Evolutionary conservation across 2,797 vertebrate species (phyloP).

Genomic region (Peromyscus melanophrys): DNA sequence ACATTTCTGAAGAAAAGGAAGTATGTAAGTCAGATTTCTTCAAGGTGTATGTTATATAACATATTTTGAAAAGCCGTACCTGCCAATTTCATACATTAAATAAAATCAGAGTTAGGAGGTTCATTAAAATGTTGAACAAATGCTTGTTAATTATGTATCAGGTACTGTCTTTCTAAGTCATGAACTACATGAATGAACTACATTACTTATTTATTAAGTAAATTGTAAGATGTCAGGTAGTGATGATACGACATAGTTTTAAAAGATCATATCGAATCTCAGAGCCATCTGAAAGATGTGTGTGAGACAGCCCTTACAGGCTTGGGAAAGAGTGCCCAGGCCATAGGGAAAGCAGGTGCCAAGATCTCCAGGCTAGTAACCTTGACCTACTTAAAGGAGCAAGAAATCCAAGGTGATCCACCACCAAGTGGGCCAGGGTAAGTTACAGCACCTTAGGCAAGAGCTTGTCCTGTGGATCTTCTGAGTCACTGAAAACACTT

Average conservation of each 20-base stretch:
- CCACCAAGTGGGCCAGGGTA: background rate
- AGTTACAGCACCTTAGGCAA: background rate
- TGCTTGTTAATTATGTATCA: background rate
- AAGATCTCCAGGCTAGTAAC: background rate
- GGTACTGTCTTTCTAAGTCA: background rate
- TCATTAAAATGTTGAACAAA: slow-evolving; percentile 43
- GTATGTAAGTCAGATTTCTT: slow-evolving; percentile 27
- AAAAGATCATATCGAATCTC: background rate
- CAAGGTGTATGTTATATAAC: slow-evolving; percentile 6
- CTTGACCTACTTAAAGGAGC: background rate
- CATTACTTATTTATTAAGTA: slow-evolving; percentile 36
- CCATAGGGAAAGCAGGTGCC: background rate
- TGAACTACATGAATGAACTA: slow-evolving; percentile 26
- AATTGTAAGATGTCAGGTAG: background rate
- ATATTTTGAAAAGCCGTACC: slow-evolving; percentile 15
- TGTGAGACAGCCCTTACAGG: background rate
- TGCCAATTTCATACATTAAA: slow-evolving; percentile 44
- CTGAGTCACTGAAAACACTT: background rate
- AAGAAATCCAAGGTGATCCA: background rate
- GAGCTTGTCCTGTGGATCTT: background rate
- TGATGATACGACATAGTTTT: background rate
- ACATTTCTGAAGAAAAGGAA: slow-evolving; percentile 17
- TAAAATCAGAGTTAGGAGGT: slow-evolving; percentile 3
- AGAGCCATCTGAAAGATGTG: background rate
- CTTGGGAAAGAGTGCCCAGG: background rate